Conservation (phyloP, 2,888 invertebrate genomes). For the Venusia cambrica region DNA sequence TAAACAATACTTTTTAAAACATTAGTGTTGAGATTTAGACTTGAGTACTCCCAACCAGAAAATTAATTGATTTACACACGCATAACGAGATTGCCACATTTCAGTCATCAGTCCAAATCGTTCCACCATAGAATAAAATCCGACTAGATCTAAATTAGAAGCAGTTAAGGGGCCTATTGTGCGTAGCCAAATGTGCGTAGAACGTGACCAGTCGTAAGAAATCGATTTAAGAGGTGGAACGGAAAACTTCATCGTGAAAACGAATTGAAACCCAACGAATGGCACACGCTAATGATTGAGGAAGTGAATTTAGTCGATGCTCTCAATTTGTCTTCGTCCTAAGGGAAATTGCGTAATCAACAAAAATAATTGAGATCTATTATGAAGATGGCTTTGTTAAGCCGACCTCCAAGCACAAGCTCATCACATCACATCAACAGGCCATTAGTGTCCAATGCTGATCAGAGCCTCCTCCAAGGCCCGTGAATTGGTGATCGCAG, state of each 20-base stretch:
- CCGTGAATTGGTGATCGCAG: no score
- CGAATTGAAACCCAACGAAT: slow-evolving; percentile 23
- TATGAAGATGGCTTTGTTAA: no score
- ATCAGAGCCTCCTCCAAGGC: no score
- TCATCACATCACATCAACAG: no score
- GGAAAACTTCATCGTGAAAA: slow-evolving; percentile 21
- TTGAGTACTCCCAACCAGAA: neutral
- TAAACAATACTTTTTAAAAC: no score
- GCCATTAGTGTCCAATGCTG: no score
- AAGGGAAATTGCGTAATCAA: no score
- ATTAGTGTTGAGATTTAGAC: no score
- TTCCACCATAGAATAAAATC: slow-evolving; percentile 21
- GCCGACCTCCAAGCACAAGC: no score
- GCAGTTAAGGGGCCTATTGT: slow-evolving; percentile 37
- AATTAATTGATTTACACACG: slow-evolving; percentile 1
- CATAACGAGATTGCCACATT: slow-evolving; percentile 14
- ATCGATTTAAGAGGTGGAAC: slow-evolving; percentile 42
- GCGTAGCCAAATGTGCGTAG: slow-evolving; percentile 33
- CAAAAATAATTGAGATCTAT: no score
- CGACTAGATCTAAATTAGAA: slow-evolving; percentile 32
- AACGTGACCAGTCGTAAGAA: slow-evolving; percentile 43
- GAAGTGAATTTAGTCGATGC: slow-evolving; percentile 20
- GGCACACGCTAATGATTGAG: slow-evolving; percentile 32
- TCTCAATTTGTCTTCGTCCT: no score
- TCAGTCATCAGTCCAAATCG: slow-evolving; percentile 20